Evolutionary conservation across 2,797 vertebrate genomes (phyloP).

Genomic region (Silurus lanzhouensis): DNA sequence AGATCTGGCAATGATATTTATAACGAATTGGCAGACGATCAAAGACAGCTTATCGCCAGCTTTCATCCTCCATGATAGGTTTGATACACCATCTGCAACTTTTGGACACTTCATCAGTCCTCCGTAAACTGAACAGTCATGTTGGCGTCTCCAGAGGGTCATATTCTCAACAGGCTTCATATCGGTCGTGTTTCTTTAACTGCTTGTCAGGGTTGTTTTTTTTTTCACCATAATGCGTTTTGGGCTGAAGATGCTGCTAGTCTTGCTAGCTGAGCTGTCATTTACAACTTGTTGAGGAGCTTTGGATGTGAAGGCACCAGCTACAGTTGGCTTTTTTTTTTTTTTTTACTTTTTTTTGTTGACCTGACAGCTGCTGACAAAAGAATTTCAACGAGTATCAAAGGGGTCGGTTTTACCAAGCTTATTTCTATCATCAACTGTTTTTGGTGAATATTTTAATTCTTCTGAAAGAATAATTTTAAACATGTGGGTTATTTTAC

Average conservation of each 20-base stretch:
- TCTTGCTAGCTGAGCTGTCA: constrained; percentile 35
- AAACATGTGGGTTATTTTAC: background rate
- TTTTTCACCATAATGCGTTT: background rate
- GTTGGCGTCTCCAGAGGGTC: constrained; percentile 25
- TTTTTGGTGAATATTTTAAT: constrained; percentile 49
- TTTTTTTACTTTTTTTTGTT: background rate
- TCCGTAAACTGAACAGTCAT: constrained; percentile 31
- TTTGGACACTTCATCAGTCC: constrained; percentile 31
- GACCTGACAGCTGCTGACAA: constrained; percentile 68
- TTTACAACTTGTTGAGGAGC: constrained; percentile 20
- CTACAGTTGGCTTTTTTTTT: constrained; percentile 16
- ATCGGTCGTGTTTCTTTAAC: constrained; percentile 8
- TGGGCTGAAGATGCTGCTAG: constrained; percentile 4
- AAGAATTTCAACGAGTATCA: constrained; percentile 68
- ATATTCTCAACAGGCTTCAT: constrained; percentile 7
- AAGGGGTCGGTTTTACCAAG: constrained; percentile 69
- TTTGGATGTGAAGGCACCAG: constrained; percentile 36
- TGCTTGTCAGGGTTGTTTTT: constrained; percentile 7
- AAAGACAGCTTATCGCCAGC: constrained; percentile 39
- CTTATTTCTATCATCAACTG: constrained; percentile 72
- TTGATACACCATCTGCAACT: constrained; percentile 45
- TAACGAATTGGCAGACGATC: constrained; percentile 45
- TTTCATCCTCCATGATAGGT: constrained; percentile 36
- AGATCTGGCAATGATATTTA: constrained; percentile 27
- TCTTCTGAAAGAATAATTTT: constrained; percentile 13